phyloP scores from a whole-genome alignment of 2,113 vertebrate genomes.

The Corvus moneduloides region DNA sequence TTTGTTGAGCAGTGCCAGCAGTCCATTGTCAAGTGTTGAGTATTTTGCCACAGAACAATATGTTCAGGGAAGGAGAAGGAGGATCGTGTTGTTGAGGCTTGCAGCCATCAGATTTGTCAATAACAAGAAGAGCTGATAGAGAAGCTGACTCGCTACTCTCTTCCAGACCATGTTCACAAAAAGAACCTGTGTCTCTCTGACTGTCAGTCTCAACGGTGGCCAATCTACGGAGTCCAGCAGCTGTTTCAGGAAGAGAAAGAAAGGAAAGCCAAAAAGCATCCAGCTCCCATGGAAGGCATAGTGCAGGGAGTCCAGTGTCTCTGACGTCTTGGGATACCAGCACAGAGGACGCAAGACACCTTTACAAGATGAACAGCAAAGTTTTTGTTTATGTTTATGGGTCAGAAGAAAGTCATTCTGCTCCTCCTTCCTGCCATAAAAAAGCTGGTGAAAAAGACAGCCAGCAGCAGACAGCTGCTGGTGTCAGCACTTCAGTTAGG shows the following conservation, averaged over 20 bases:
- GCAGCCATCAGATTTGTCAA: background rate
- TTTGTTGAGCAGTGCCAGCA: background rate
- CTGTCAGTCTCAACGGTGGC: background rate
- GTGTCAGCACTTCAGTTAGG: background rate
- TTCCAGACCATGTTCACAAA: background rate
- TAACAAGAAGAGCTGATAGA: background rate
- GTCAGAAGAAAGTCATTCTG: background rate
- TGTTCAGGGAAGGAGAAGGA: background rate
- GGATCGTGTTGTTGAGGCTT: background rate
- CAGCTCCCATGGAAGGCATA: background rate
- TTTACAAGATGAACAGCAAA: background rate
- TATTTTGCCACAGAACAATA: background rate
- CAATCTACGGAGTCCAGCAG: background rate
- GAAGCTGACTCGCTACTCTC: background rate
- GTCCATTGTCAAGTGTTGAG: background rate
- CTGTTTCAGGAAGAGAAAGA: background rate
- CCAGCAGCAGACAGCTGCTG: background rate
- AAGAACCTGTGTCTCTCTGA: background rate
- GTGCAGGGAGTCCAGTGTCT: background rate
- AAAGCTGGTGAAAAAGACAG: background rate
- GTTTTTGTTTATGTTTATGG: background rate
- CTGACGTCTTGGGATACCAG: background rate
- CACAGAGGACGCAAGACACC: background rate
- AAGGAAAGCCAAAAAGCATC: background rate
- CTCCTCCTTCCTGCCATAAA: background rate